phyloP scores from a whole-genome alignment of 2,888 invertebrate species.

The Cheilosia vernalis region DNA sequence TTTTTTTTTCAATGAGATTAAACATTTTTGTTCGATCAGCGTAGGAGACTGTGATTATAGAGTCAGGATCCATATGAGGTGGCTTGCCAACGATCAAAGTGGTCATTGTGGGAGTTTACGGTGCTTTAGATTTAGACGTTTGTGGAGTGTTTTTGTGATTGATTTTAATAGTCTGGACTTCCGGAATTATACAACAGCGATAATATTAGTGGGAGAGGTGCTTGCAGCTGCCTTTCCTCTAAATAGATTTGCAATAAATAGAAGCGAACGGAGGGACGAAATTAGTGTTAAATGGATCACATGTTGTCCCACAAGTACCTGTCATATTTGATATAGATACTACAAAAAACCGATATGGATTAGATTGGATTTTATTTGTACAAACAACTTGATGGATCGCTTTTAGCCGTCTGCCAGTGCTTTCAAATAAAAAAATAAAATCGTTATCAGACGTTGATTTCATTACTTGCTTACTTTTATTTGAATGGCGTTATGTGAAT shows the following conservation, averaged over 20 bases:
- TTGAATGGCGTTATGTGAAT: no score
- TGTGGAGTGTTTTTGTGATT: conserved; percentile 1
- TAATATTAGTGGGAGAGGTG: background rate
- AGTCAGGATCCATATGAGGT: background rate
- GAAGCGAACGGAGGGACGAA: background rate
- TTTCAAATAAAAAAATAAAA: no score
- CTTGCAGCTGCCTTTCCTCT: no score
- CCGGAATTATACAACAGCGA: background rate
- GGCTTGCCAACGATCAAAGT: background rate
- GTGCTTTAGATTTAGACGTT: background rate
- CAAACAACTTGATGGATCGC: no score
- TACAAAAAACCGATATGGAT: no score
- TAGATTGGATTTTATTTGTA: no score
- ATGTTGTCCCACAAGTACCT: no score
- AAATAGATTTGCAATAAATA: background rate
- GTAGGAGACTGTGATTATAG: conserved; percentile 8
- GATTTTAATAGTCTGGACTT: background rate
- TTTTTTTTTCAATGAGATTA: background rate
- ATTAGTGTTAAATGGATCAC: no score
- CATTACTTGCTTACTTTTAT: no score
- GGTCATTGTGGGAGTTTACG: background rate
- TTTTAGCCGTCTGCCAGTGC: no score
- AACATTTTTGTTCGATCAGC: conserved; percentile 2
- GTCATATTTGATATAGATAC: no score
- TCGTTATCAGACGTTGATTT: no score